phyloP scores from a whole-genome alignment of 2,113 vertebrate genomes.

The Hystrix cristata region DNA sequence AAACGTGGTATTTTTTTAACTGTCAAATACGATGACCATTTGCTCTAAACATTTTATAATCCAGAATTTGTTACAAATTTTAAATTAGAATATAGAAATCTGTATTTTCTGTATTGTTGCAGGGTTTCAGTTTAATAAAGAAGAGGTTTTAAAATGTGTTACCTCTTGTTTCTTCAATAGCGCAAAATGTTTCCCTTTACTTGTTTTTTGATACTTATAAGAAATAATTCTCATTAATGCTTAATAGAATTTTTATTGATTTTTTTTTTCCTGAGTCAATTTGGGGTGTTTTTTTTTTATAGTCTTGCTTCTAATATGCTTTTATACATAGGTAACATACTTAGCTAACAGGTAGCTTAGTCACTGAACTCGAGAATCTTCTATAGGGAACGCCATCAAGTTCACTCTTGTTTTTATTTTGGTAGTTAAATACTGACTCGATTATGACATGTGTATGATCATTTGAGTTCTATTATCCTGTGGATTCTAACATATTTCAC shows the following conservation, averaged over 20 bases:
- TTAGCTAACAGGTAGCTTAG: background rate
- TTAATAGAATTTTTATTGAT: background rate
- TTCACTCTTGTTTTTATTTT: background rate
- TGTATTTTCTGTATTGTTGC: background rate
- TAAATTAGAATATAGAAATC: background rate
- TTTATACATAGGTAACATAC: background rate
- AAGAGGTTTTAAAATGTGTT: background rate
- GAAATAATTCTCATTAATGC: background rate
- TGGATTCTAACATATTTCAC: background rate
- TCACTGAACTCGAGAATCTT: background rate
- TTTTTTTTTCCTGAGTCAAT: background rate
- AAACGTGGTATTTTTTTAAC: background rate
- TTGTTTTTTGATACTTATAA: background rate
- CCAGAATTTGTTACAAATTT: background rate
- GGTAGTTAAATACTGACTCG: background rate
- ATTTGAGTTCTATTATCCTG: background rate
- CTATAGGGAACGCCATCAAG: background rate
- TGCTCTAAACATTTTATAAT: conserved; percentile 28
- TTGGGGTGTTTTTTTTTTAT: background rate
- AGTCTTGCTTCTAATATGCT: background rate
- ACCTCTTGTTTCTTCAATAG: conserved; percentile 1
- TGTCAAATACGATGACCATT: background rate
- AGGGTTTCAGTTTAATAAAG: background rate
- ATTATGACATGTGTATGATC: background rate
- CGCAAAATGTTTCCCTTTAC: background rate